Conservation (phyloP, 2,797 vertebrate species). For the Ctenosaura bakeri region DNA sequence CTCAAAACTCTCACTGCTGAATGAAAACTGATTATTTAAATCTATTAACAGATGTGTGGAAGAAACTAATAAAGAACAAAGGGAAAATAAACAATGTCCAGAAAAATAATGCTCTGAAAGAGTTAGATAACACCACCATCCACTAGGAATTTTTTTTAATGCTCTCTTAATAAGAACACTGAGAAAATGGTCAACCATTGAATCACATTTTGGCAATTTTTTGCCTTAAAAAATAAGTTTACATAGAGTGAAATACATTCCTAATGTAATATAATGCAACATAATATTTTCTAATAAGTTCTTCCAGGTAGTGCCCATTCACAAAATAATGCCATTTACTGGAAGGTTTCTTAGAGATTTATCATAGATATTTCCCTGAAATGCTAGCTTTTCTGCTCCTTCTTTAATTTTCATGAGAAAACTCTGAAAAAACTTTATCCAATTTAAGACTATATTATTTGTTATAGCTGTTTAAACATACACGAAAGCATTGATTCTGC, state of each 20-base stretch:
- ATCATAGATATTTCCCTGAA: not conserved
- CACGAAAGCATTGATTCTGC: too few species aligned
- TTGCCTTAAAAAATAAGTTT: too few species aligned
- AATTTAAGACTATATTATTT: not conserved
- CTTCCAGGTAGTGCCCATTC: not conserved
- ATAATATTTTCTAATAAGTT: not conserved
- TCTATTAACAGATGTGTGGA: slow-evolving; percentile 18
- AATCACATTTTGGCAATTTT: too few species aligned
- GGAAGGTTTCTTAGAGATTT: not conserved
- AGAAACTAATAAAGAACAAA: slow-evolving; percentile 17
- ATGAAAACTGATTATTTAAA: slow-evolving; percentile 32
- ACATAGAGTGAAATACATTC: too few species aligned
- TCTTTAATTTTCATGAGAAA: not conserved
- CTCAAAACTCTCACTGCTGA: slow-evolving; percentile 2
- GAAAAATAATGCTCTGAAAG: not conserved
- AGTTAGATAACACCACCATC: not conserved
- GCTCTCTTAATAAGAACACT: not conserved
- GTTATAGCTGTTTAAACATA: not conserved
- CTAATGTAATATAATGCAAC: too few species aligned
- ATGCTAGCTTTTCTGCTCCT: not conserved
- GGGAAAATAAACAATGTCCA: slow-evolving; percentile 2
- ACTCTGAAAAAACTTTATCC: not conserved
- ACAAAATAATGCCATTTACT: not conserved
- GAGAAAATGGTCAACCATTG: too few species aligned
- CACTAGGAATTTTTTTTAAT: too few species aligned